These are phyloP conservation scores for Enteromius fasciolatus DNA, from an alignment of 2,797 vertebrate species.

Conservation along the genomic window DNA sequence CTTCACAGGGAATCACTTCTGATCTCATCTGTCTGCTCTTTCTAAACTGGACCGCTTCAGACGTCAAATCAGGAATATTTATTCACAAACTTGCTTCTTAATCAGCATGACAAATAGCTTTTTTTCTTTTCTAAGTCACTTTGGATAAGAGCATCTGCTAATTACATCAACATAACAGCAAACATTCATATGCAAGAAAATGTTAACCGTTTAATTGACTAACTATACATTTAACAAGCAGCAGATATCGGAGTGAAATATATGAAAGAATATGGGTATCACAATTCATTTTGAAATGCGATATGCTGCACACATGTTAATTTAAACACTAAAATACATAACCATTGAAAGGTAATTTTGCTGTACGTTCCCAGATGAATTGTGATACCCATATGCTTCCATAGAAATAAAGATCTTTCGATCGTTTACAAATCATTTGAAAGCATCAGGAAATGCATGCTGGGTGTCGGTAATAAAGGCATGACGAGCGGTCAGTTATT, in stretches of 20 bases:
- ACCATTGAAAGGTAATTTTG: too few relatives aligned
- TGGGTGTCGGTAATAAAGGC: background rate
- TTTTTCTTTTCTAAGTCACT: background rate
- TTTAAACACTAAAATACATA: too few relatives aligned
- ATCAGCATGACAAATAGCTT: background rate
- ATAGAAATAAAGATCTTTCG: background rate
- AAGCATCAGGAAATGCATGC: background rate
- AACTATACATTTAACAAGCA: background rate
- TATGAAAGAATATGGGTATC: too few relatives aligned
- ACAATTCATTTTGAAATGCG: background rate
- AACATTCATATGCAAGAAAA: background rate
- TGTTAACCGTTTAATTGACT: background rate
- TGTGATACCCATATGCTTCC: background rate
- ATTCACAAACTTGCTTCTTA: background rate
- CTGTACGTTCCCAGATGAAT: too few relatives aligned
- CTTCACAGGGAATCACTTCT: background rate
- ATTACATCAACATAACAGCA: background rate
- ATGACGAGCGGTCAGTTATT: background rate
- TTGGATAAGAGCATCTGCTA: background rate
- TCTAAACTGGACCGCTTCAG: background rate
- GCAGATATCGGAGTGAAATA: background rate
- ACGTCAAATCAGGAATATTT: background rate
- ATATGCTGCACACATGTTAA: background rate
- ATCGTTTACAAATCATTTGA: background rate
- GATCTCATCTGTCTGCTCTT: background rate